Percentiles rank a stretch among this genome's conserved stretches.
Conservation (phyloP, 1,140 invertebrate genomes). For the Trachymyrmex cornetzi region DNA sequence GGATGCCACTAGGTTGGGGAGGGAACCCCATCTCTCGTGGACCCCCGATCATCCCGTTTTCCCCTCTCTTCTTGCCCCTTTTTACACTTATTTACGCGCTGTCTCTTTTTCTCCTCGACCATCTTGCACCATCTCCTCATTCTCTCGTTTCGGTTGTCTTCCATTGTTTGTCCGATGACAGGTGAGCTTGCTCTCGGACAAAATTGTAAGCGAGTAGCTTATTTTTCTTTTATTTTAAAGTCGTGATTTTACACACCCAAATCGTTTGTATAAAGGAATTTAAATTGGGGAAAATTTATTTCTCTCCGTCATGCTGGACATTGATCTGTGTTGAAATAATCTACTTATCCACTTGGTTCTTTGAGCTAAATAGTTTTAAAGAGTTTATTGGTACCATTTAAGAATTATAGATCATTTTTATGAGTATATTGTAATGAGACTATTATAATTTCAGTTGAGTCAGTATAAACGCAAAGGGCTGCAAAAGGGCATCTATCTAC, state of each 20-base stretch:
- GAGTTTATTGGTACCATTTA: not conserved
- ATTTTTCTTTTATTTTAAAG: conserved; percentile 46
- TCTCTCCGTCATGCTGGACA: not conserved
- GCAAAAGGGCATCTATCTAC: not conserved
- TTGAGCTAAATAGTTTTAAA: not conserved
- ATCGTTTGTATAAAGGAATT: conserved; percentile 75
- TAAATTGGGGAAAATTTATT: conserved; percentile 31
- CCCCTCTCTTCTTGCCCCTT: conserved; percentile 25
- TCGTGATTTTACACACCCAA: conserved; percentile 67
- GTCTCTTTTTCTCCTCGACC: conserved; percentile 23
- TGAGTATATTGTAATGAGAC: not conserved
- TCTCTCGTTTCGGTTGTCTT: conserved; percentile 49
- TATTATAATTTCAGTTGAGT: not conserved
- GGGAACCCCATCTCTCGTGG: conserved; percentile 19
- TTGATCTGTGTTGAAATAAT: not conserved
- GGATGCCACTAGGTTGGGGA: conserved; percentile 55
- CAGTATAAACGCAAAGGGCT: not conserved
- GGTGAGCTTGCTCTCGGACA: conserved; percentile 79
- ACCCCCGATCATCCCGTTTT: conserved; percentile 54
- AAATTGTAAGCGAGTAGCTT: conserved; percentile 57
- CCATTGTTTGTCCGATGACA: conserved; percentile 79
- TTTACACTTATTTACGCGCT: conserved; percentile 57
- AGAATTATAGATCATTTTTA: not conserved
- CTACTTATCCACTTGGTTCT: not conserved
- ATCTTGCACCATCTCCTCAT: conserved; percentile 17